phyloP scores from a whole-genome alignment of 2,888 invertebrate species.

The Erebia epiphron region DNA sequence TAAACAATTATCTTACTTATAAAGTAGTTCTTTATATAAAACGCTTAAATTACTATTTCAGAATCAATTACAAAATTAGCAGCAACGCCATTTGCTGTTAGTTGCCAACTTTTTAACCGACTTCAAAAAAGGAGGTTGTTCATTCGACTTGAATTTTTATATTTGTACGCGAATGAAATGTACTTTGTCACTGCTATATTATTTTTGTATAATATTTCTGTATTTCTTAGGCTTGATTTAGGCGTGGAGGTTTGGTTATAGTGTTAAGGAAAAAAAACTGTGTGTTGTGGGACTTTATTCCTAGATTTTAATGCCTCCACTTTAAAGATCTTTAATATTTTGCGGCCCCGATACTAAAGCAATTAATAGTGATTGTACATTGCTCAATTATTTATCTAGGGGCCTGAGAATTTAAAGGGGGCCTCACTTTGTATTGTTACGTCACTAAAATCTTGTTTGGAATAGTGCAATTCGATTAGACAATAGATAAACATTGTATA shows the following conservation, averaged over 20 bases:
- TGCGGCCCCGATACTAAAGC: background rate
- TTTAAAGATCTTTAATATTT: background rate
- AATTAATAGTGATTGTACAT: slow-evolving; percentile 1
- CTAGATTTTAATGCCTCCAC: slow-evolving; percentile 1
- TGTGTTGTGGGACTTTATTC: slow-evolving; percentile 13
- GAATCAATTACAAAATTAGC: background rate
- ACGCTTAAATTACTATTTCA: background rate
- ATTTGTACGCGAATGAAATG: slow-evolving; percentile 9
- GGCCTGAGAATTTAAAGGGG: slow-evolving; percentile 1
- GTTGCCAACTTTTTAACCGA: background rate
- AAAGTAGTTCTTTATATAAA: background rate
- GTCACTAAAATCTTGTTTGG: slow-evolving; percentile 4
- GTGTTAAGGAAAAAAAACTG: slow-evolving; percentile 15
- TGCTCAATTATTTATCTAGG: slow-evolving; percentile 5
- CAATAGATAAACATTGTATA: slow-evolving; percentile 22
- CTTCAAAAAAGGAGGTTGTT: background rate
- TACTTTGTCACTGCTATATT: slow-evolving; percentile 1
- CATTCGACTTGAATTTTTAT: background rate
- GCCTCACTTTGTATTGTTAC: slow-evolving; percentile 3
- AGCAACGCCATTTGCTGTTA: background rate
- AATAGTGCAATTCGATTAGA: slow-evolving; percentile 29
- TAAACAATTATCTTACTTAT: background rate
- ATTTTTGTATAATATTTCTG: slow-evolving; percentile 2
- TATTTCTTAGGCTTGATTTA: slow-evolving; percentile 18
- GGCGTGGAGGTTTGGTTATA: slow-evolving; percentile 7